Evolutionary conservation across 2,888 invertebrate species (phyloP).

Genomic region (Nudaria mundana): DNA sequence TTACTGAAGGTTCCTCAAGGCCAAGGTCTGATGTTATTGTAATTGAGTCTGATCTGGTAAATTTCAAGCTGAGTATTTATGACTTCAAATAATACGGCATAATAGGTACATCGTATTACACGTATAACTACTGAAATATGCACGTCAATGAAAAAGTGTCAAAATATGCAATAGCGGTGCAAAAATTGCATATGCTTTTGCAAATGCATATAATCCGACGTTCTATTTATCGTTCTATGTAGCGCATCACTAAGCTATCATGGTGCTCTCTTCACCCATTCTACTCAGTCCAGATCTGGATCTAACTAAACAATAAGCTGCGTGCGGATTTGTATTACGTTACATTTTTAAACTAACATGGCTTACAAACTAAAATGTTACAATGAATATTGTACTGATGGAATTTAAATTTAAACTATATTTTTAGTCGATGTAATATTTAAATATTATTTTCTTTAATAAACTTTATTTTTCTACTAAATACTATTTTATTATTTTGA

Average conservation of each 20-base stretch:
- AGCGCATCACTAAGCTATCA: constrained; percentile 12
- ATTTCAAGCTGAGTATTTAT: no score
- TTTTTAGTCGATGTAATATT: constrained; percentile 35
- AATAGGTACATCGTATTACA: no score
- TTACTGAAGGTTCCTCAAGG: no score
- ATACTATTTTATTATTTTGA: constrained; percentile 30
- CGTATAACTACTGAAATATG: no score
- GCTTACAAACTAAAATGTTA: constrained; percentile 49
- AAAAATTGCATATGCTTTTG: no score
- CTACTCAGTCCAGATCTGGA: constrained; percentile 22
- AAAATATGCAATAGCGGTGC: no score
- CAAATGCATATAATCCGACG: no score
- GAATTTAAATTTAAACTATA: constrained; percentile 20
- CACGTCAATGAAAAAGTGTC: no score
- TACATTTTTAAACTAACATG: constrained; percentile 21
- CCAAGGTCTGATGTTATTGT: no score
- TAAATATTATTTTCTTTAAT: constrained; percentile 27
- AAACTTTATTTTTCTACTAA: constrained; percentile 25
- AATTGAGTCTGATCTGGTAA: no score
- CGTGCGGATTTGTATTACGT: background rate
- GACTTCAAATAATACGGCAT: no score
- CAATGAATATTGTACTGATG: constrained; percentile 45
- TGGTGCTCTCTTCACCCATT: constrained; percentile 12
- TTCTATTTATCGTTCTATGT: no score
- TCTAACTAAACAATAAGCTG: constrained; percentile 8